phyloP scores from a whole-genome alignment of 2,113 vertebrate genomes.

The Brachyhypopomus gauderio region DNA sequence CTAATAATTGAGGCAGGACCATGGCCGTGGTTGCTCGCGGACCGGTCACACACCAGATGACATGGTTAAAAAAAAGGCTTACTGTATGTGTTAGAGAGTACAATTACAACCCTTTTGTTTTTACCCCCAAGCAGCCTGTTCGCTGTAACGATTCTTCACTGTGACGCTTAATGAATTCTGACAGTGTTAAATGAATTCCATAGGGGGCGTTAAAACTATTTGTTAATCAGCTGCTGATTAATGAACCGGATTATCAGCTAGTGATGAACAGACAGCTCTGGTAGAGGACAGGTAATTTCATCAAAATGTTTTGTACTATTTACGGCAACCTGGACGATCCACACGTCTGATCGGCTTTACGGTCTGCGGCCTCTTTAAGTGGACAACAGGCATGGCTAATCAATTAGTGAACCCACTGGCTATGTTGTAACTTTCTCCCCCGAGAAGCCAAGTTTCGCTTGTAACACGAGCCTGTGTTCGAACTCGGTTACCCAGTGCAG shows the following conservation, averaged over 20 bases:
- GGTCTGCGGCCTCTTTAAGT: constrained; percentile 4
- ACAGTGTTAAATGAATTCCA: background rate
- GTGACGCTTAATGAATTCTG: no score
- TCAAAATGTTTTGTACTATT: background rate
- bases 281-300: background rate
- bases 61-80: background rate
- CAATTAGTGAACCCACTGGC: constrained; percentile 36
- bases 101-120: no score
- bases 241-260: background rate
- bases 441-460: constrained; percentile 12
- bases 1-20: no score
- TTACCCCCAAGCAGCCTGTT: background rate
- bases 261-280: background rate
- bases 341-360: background rate
- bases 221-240: background rate
- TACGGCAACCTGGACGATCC: background rate
- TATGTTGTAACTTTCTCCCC: constrained; percentile 20
- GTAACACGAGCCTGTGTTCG: constrained; percentile 26
- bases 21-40: no score
- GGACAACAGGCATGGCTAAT: constrained; percentile 35
- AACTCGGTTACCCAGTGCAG: constrained; percentile 41
- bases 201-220: background rate
- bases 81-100: background rate
- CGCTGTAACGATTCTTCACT: no score
- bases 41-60: no score